Evolutionary conservation across 2,113 vertebrate genomes (phyloP), one percentile per base, ranked within the genome.

Genomic region (Cavia aperea): DNA sequence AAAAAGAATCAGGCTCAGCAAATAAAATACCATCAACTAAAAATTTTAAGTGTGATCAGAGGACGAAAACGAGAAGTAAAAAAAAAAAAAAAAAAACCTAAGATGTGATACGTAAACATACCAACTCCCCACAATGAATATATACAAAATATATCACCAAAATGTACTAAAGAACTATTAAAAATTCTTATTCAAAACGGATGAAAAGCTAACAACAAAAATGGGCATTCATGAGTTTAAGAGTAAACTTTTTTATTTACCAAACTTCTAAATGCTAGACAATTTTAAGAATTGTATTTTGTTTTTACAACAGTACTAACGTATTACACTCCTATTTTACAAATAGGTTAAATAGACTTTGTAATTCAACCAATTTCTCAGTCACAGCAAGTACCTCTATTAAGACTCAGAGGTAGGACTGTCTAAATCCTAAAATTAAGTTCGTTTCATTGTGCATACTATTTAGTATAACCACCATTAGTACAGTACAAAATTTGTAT

Each of bases 21-120:
- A 88, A 62, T n/a, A 78, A 85, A 93, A 89, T 51, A 91, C 9
- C 78, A 6, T 91, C 33, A 95, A 66, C 13, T 89, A 89, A 85
- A 90, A 51, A 23, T 91, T 90, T 78, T 84, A n/a, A 75, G 19
- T 13, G 21, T 73, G 21, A 5, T 49, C n/a, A 75, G 5, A 24
- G 43, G 72, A 75, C 43, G 43, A 29, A 10, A 46, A 14, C 43
- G 12, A 6, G 43, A 46, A 49, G 43, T 75, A 29, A 75, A 68
- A 60, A 60, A 68, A 68, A 68, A 60, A 60, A 68, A 68, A 68
- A 75, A 60, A 60, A 68, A 68, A 36, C 46, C 58, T 23, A 60
- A 23, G 21, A 46, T 75, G 39, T 46, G 24, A 46, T 75, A 46
- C 4, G 4, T 46, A 46, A 46, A 46, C 24, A 21, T 49, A 29